Base-by-base conservation (phyloP, 1,140 invertebrate genomes). In the Neodiprion virginianus region DNA sequence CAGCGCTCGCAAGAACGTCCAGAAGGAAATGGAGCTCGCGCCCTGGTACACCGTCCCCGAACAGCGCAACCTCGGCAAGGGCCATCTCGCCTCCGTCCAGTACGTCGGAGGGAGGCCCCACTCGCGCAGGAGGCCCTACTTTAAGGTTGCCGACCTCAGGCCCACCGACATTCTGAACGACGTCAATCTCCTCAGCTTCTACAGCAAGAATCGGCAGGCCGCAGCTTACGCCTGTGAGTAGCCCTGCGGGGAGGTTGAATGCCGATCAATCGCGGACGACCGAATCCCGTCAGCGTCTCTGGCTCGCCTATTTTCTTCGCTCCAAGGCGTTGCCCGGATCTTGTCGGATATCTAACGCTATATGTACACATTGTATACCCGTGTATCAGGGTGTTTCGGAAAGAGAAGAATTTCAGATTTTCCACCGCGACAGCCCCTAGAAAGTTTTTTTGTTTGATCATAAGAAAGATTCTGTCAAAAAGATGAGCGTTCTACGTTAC, bases 81-180 rank as follows among this genome's bases (percentile, higher is more conserved):
- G 94, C 75, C 92, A 93, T 89, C 89, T 96, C 83, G 92, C 95
- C 61, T 94, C 93, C 86, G 90, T 96, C 79, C 92, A 93, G 81
- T 95, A 94, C 86, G 92, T 93, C 83, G 95, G 93, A 78, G 93
- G 93, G 78, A 94, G 91, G 84, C 91, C 92, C 48, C 94, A 94
- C 85, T 91, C 93, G 76, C 91, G 92, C 80, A 92, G 95, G 81
- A 91, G 90, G 74, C 90, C 93, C n/a, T 90, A 93, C 79, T 92
- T 90, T 87, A 90, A 92, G 80, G 89, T 93, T 80, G 90, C 86
- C 88, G 82, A 91, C 86, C 84, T 87, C 77, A 84, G 83, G 72
- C 88, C 88, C 69, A 85, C 88, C 74, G 86, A 89, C 76, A 87
- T 92, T 77, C 91, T 91, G 84, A 93, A 90, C 83, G 93, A 94